Evolutionary conservation across 2,888 invertebrate genomes (phyloP).

Genomic region (Eupithecia pulchellata): DNA sequence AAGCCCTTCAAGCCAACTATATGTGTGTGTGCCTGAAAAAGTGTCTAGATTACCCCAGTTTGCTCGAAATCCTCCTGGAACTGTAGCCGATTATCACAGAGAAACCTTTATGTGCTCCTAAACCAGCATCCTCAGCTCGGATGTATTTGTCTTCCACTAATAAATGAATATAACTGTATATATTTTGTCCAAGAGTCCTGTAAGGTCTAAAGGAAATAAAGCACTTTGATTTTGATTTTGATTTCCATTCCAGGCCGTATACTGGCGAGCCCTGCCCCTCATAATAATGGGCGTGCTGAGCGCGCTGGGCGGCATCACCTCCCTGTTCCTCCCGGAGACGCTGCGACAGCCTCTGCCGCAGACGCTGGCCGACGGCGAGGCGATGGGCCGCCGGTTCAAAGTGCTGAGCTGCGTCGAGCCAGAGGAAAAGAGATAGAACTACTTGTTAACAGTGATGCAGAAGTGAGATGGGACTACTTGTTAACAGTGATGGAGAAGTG

Average conservation of each 20-base stretch:
- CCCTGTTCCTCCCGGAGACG: conserved; percentile 87
- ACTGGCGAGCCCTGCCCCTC: conserved; percentile 85
- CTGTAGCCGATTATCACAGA: too few species aligned
- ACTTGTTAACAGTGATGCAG: neutral
- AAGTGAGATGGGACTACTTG: neutral
- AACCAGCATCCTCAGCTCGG: too few species aligned
- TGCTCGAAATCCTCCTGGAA: too few species aligned
- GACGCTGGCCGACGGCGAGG: conserved; percentile 87
- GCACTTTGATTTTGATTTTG: too few species aligned
- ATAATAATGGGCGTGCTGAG: conserved; percentile 86
- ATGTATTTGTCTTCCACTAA: too few species aligned
- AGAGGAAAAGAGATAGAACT: conserved; percentile 34
- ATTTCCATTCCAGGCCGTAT: conserved; percentile 75
- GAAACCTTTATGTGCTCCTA: too few species aligned
- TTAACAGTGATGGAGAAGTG: neutral
- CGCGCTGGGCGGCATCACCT: conserved; percentile 83
- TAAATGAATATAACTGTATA: too few species aligned
- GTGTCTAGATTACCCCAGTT: too few species aligned
- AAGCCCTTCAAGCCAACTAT: too few species aligned
- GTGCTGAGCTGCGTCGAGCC: conserved; percentile 81
- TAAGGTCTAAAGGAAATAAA: too few species aligned
- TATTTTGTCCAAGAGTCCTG: too few species aligned
- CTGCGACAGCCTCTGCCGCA: conserved; percentile 87
- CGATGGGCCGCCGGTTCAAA: conserved; percentile 85
- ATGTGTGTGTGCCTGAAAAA: too few species aligned